phyloP scores from a whole-genome alignment of 2,113 vertebrate genomes.

The Grammomys surdaster region DNA sequence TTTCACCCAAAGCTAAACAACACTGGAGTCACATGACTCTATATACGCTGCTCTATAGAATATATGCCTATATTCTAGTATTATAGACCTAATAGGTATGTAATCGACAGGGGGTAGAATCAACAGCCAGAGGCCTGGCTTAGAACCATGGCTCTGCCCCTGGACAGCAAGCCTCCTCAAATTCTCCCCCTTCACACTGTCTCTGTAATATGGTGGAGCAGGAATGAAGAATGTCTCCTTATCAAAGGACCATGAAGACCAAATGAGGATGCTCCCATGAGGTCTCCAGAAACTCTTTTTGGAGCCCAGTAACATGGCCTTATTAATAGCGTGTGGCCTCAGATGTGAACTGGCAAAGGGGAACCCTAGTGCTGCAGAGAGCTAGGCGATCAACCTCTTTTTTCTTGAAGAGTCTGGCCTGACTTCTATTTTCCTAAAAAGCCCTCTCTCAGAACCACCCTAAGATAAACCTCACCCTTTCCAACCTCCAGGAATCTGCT shows the following conservation, averaged over 20 bases:
- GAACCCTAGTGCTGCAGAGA: not conserved
- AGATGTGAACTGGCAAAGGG: not conserved
- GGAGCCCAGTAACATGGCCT: not conserved
- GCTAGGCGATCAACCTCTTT: not conserved
- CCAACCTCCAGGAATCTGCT: not conserved
- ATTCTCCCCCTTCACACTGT: not conserved
- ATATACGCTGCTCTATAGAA: not conserved
- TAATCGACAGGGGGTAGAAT: not conserved
- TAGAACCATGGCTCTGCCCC: not conserved
- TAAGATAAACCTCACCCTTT: not conserved
- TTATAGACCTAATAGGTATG: not conserved
- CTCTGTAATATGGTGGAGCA: conserved; percentile 9
- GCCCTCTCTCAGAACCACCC: not conserved
- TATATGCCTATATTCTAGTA: not conserved
- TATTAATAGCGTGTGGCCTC: not conserved
- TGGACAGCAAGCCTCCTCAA: not conserved
- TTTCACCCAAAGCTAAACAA: conserved; percentile 5
- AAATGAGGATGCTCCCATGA: not conserved
- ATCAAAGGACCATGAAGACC: not conserved
- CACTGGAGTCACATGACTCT: not conserved
- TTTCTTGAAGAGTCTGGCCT: not conserved
- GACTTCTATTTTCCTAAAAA: not conserved
- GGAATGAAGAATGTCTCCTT: not conserved
- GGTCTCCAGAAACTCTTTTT: not conserved
- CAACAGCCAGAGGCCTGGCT: not conserved